Percentiles rank a stretch among this genome's conserved stretches.
Conservation (phyloP, 2,797 vertebrate species). For the Eulemur albifrons region DNA sequence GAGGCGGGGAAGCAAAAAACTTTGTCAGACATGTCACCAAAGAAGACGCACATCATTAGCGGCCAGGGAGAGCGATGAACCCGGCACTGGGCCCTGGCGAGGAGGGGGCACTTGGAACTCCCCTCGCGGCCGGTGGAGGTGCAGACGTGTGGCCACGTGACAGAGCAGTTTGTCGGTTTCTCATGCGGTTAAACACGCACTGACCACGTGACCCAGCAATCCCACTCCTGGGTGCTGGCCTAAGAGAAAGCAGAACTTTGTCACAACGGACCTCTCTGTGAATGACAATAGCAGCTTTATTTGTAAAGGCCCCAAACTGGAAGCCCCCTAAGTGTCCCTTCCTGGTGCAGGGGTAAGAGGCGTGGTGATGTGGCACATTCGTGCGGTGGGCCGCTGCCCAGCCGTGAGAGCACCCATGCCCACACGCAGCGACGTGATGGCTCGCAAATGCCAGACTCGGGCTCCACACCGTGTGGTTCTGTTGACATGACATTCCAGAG, state of each 20-base stretch:
- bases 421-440: too few relatives aligned
- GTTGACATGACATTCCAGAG: not conserved
- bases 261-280: rapidly evolving
- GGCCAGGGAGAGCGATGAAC: not conserved
- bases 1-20: not conserved
- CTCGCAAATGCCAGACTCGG: not conserved
- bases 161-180: not conserved
- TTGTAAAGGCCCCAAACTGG: not conserved
- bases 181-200: not conserved
- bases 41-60: too few relatives aligned
- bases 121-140: rapidly evolving
- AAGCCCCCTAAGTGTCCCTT: rapidly evolving
- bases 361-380: too few relatives aligned
- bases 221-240: not conserved
- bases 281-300: not conserved
- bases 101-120: rapidly evolving
- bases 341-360: not conserved
- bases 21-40: not conserved
- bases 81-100: rapidly evolving
- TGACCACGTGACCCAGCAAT: not conserved
- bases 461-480: not conserved
- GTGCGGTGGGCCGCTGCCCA: rapidly evolving
- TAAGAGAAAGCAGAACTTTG: not conserved
- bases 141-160: rapidly evolving
- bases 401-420: rapidly evolving